Evolutionary conservation across 2,113 vertebrate species (phyloP), one percentile per base, ranked within the genome.

Genomic region (Silurus glanis): DNA sequence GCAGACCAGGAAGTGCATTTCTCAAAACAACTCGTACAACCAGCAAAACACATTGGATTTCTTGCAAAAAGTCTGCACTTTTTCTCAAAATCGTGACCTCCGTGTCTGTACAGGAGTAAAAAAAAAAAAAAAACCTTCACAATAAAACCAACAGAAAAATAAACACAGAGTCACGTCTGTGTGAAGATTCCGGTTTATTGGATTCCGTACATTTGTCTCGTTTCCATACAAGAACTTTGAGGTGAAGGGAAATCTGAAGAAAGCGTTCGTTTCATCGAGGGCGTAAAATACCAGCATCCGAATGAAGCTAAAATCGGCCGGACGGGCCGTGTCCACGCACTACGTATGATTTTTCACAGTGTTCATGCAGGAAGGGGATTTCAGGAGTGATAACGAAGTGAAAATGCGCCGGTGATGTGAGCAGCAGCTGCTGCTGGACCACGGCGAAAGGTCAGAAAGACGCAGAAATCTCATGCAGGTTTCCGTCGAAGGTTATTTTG

Each of bases 341-440:
- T 87, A 58, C 16, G 9, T 1, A 74, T 9, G 55, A 17, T 17
- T 9, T 37, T 69, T 85, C 49, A 87, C 74, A 83, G 58, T 79
- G 82, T 80, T 45, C 89, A 90, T 90, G 89, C 89, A 82, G 37
- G 53, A 49, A 0, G 16, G 16, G 10, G 9, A 55, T 55, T 69
- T 17, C 28, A 37, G 47, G 28, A 37, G 49, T 37, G 55, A 55
- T 55, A 53, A 3, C 25, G 47, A 5, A 2, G 45, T 37, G 71
- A 53, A 76, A 80, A 85, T 59, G 14, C 14, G 53, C 53, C 10
- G 4, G 28, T 25, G 19, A 71, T 28, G 51, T 64, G 58, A 76
- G 58, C 59, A 69, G 47, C 56, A 66, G 66, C 78, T 87, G 37
- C 53, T 37, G 8, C 49, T 87, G 72, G 16, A 75, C 61, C 71